phyloP scores from a whole-genome alignment of 2,888 invertebrate genomes.

The Sussaba pulchella region DNA sequence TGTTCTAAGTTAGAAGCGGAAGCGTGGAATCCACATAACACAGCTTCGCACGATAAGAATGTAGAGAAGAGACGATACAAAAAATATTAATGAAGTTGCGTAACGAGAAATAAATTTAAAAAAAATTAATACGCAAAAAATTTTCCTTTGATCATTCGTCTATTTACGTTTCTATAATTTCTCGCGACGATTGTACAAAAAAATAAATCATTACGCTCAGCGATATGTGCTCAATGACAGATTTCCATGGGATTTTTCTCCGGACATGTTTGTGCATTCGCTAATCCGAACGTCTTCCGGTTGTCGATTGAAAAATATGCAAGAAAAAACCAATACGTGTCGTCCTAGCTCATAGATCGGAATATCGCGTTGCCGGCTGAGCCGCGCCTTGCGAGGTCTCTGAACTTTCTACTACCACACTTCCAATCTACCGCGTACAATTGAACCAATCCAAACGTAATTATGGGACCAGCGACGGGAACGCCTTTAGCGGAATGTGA shows the following conservation, averaged over 20 bases:
- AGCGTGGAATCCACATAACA: conserved; percentile 22
- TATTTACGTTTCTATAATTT: conserved; percentile 17
- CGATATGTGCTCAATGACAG: conserved; percentile 60
- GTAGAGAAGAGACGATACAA: conserved; percentile 62
- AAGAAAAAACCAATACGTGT: conserved; percentile 11
- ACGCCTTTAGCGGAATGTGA: conserved; percentile 29
- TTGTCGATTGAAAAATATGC: conserved; percentile 24
- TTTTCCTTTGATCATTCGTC: conserved; percentile 44
- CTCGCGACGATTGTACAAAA: conserved; percentile 6
- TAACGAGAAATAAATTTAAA: conserved; percentile 30
- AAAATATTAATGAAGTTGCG: conserved; percentile 53
- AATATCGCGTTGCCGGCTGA: conserved; percentile 34
- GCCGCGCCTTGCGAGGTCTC: conserved; percentile 52
- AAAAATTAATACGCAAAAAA: conserved; percentile 12
- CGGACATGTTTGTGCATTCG: conserved; percentile 19
- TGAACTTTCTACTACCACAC: background rate
- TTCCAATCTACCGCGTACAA: conserved; percentile 13
- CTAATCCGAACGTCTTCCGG: conserved; percentile 42
- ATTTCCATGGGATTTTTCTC: conserved; percentile 55
- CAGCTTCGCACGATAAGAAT: conserved; percentile 50
- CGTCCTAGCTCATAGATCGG: conserved; percentile 5
- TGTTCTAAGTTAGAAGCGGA: too few relatives aligned
- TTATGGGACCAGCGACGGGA: conserved; percentile 41
- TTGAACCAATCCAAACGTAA: conserved; percentile 56
- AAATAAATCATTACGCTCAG: conserved; percentile 17